phyloP scores from a whole-genome alignment of 2,797 vertebrate species.

The Pristis pectinata region DNA sequence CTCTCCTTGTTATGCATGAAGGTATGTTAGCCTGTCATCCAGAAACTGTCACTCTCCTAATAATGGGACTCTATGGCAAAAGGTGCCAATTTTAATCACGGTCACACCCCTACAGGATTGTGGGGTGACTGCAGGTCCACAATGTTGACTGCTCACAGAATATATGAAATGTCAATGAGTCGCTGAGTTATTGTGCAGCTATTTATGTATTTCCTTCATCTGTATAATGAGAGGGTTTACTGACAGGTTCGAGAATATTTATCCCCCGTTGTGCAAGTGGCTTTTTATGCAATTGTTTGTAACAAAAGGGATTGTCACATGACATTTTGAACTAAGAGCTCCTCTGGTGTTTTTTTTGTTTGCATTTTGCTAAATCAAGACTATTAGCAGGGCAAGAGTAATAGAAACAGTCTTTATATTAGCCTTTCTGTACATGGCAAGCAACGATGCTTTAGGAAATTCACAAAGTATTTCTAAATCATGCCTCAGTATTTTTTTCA shows the following conservation, averaged over 20 bases:
- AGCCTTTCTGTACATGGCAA: background rate
- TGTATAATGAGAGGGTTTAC: background rate
- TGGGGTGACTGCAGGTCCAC: background rate
- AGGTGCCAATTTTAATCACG: constrained; percentile 22
- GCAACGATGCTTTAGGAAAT: background rate
- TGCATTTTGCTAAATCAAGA: background rate
- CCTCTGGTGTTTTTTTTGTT: background rate
- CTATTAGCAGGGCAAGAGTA: background rate
- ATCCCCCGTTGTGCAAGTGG: background rate
- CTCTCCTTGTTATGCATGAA: background rate
- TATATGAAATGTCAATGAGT: background rate
- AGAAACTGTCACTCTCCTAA: background rate
- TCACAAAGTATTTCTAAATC: no score
- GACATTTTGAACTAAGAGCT: background rate
- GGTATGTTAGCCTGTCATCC: background rate
- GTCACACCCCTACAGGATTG: background rate
- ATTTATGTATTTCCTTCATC: background rate
- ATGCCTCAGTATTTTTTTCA: background rate
- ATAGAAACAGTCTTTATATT: background rate
- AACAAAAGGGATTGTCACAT: background rate
- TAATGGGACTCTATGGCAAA: background rate
- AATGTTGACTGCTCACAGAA: background rate
- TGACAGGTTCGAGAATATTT: background rate
- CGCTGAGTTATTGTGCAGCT: background rate
- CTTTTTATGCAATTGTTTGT: background rate